A percentile compares a stretch with the other conserved stretches of the same genome.
These are phyloP conservation scores for Aphelenchoides bicaudatus DNA, from an alignment of 2,888 invertebrate genomes.

Conservation along the genomic window DNA sequence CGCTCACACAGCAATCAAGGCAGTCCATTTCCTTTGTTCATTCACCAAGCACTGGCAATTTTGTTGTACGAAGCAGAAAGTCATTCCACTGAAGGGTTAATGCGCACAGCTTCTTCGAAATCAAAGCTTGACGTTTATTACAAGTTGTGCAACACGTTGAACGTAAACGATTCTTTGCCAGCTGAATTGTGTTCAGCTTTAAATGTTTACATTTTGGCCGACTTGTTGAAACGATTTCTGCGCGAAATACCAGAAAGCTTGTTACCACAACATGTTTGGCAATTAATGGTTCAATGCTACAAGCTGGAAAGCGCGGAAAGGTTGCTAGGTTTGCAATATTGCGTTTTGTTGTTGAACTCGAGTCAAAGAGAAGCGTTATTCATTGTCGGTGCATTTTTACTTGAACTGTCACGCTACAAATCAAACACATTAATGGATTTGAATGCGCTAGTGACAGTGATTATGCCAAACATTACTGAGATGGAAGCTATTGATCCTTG, in stretches of 20 bases:
- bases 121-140: not conserved
- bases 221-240: conserved; percentile 13
- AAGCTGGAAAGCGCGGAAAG: too few species aligned
- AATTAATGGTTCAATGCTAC: too few species aligned
- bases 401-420: not conserved
- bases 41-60: conserved; percentile 11
- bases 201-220: conserved; percentile 7
- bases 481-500: too few species aligned
- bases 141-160: not conserved
- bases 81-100: not conserved
- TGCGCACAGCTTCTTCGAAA: conserved; percentile 16
- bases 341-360: conserved; percentile 9
- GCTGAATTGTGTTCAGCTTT: not conserved
- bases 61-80: conserved; percentile 5
- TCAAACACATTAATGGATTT: conserved; percentile 7
- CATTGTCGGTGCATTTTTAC: not conserved
- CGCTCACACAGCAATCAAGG: conserved; percentile 17
- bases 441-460: conserved; percentile 3
- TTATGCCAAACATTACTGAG: conserved; percentile 14
- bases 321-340: too few species aligned
- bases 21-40: conserved; percentile 8
- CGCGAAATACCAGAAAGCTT: conserved; percentile 13
- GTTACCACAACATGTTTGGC: not conserved
- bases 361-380: conserved; percentile 2
- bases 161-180: conserved; percentile 13